Conservation (phyloP, 2,113 vertebrate species). For the Elaphurus davidianus region DNA sequence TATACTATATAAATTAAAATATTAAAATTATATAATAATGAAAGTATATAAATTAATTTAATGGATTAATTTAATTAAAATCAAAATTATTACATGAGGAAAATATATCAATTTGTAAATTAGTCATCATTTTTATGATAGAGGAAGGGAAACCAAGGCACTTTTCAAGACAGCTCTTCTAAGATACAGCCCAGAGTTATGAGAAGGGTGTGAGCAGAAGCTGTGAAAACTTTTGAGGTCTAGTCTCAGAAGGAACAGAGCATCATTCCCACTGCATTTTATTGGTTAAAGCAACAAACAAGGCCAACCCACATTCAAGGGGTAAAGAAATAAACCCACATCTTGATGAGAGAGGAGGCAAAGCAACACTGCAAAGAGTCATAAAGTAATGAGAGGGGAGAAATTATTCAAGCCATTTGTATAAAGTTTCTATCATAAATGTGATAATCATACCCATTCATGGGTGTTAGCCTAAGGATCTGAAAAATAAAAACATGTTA, state of each 20-base stretch:
- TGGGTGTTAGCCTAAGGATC: background rate
- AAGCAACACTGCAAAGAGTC: background rate
- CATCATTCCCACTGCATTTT: background rate
- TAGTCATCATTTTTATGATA: background rate
- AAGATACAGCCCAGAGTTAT: background rate
- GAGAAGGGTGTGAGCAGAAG: background rate
- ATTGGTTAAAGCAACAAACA: background rate
- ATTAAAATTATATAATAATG: background rate
- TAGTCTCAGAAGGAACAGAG: background rate
- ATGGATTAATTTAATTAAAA: background rate
- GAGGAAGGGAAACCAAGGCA: background rate
- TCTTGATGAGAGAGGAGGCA: background rate
- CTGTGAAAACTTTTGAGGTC: background rate
- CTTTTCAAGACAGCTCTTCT: background rate
- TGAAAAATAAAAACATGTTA: background rate
- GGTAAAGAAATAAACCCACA: background rate
- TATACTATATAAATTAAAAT: background rate
- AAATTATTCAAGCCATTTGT: background rate
- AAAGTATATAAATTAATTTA: background rate
- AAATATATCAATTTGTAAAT: background rate
- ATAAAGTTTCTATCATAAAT: background rate
- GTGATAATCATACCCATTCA: background rate
- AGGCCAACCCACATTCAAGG: background rate
- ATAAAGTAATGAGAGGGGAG: background rate
- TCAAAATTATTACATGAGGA: constrained; percentile 20